Conservation (phyloP, 2,888 invertebrate species). For the Biston stratarius region DNA sequence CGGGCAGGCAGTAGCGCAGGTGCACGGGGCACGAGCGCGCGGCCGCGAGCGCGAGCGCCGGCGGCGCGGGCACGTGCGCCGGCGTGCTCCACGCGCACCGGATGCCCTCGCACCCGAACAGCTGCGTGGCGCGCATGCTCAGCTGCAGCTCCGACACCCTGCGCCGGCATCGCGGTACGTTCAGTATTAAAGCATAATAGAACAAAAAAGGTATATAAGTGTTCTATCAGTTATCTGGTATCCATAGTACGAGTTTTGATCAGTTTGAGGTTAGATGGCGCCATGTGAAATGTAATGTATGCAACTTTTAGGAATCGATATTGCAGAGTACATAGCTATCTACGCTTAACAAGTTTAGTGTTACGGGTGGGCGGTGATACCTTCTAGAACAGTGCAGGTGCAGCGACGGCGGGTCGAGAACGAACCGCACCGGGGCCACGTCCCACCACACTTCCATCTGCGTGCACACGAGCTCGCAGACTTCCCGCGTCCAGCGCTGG, state of each 20-base stretch:
- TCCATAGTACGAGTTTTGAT: too few species aligned
- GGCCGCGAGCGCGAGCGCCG: conserved; percentile 34
- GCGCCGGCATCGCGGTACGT: neutral
- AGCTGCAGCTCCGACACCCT: conserved; percentile 54
- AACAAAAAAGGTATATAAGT: too few species aligned
- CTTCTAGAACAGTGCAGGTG: conserved; percentile 62
- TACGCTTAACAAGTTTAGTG: too few species aligned
- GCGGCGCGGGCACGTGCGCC: conserved; percentile 18
- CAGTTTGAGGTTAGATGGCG: too few species aligned
- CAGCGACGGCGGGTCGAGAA: conserved; percentile 62
- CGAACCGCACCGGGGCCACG: conserved; percentile 67
- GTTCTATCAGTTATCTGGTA: too few species aligned
- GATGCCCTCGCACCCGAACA: conserved; percentile 54
- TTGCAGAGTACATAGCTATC: too few species aligned
- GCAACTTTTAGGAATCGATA: too few species aligned
- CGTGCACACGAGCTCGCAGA: conserved; percentile 66
- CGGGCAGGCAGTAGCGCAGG: conserved; percentile 51
- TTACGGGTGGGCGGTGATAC: conserved; percentile 43
- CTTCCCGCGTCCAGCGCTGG: conserved; percentile 54
- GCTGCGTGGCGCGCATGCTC: conserved; percentile 61
- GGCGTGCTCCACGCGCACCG: conserved; percentile 50
- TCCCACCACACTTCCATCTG: conserved; percentile 79
- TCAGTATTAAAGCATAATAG: too few species aligned
- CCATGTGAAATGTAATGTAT: too few species aligned
- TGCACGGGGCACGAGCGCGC: conserved; percentile 31